Base-by-base conservation (phyloP, 2,113 vertebrate genomes). In the Condylura cristata region DNA sequence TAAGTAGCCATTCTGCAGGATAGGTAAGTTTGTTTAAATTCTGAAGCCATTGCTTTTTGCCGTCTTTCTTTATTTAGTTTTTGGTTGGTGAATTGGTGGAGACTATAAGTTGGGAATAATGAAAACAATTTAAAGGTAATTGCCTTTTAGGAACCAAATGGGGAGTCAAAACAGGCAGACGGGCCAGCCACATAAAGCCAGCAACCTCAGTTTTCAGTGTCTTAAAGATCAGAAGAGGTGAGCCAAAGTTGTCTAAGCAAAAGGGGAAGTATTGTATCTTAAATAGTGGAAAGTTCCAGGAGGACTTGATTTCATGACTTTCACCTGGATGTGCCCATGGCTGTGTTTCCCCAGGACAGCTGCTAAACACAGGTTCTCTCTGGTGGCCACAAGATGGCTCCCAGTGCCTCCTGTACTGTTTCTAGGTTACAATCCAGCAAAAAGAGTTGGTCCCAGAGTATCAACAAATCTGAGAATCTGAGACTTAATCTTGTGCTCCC, bases 51-150 rank as follows among this genome's bases (percentile, higher is more conserved):
- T 84, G 65, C 18, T 71, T 79, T 87, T 65, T 8, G 41, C 11
- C 3, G 4, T 71, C 11, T 60, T 17, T 66, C 37, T 60, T 18
- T 34, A 2, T 37, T n/a, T n/a, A 28, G 8, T 30, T 32, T 34
- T 78, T 63, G n/a, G 11, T 89, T 94, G 61, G 60, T 51, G 39
- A 78, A n/a, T 86, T 89, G 68, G 34, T 68, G 81, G 58, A 83
- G 48, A 39, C 76, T 63, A 91, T 88, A 44, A 78, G 3, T n/a
- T 51, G 60, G n/a, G 37, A 28, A 0, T 63, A 81, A 14, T 71
- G 44, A 70, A 39, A 80, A 74, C 8, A 39, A 41, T 84, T 48
- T 72, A 93, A 72, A 24, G 30, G 10, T 17, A 82, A 16, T 68
- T 60, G 16, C 41, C 87, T 11, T 68, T 74, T 74, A 48, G 88